Evolutionary conservation across 2,888 invertebrate species (phyloP), one percentile per base, ranked within the genome.

Genomic region (Anarsia innoxiella): DNA sequence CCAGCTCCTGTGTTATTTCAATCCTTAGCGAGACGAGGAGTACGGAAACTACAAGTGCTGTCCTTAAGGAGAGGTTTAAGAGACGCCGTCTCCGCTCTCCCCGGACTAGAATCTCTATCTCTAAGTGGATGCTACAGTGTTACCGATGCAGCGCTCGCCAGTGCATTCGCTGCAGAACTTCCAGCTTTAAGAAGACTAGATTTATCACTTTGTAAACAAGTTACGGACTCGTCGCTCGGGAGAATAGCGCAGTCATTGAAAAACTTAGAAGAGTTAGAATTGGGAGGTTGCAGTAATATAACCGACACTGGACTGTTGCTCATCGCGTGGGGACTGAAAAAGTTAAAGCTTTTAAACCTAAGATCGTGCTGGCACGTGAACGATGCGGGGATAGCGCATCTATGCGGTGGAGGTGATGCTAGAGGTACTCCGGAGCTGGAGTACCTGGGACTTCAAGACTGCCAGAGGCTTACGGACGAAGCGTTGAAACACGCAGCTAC

Each of bases 91-190:
- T 89, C 91, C 41, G 92, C 95, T 16, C 88, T 97, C 37, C 94
- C 94, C 11, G 94, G 94, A 55, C 74, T 97, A 49, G 94, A 94
- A 59, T 92, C 94, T 31, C 86, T 97, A 37, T 96, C 95, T 62
- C 86, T 97, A 36, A 95, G 94, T 61, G 97, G 97, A 23, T 97
- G 97, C 71, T 97, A 93, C 82, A 96, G 95, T 78, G 92, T 97
- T 27, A 94, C 94, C 25, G 97, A 97, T 71, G 86, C 90, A 30
- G 93, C 93, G 31, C 84, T 97, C 42, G 90, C 91, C 27, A 93
- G 93, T 57, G 95, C 96, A 2, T 92, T 97, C 59, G 88, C 90
- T 30, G 86, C 89, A 6, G 93, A 94, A 50, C 86, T 93, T 46
- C 91, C 93, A 35, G 89, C 91, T 23, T 83, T 97, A 36, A 92